A percentile compares a stretch with the other conserved stretches of the same genome.
These are phyloP conservation scores for Pardalotus punctatus DNA, from an alignment of 2,113 vertebrate species.

Conservation along the genomic window DNA sequence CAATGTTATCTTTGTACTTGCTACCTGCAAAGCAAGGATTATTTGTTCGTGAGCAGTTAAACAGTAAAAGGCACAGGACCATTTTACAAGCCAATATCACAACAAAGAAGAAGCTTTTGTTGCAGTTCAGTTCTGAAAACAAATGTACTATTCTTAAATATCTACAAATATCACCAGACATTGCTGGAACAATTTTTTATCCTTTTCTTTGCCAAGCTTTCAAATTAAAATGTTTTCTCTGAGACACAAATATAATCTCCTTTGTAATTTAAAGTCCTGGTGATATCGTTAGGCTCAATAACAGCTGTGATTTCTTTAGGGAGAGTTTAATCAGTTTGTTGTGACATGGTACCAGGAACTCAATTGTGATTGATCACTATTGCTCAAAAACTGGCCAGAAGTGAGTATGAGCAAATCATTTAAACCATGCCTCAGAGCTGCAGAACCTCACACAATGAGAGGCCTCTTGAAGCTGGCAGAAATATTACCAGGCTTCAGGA, in stretches of 20 bases:
- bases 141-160: background rate
- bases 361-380: constrained; percentile 74
- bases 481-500: background rate
- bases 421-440: constrained; percentile 16
- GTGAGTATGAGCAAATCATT: constrained; percentile 62
- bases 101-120: background rate
- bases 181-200: background rate
- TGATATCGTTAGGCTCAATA: constrained; percentile 68
- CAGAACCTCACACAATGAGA: constrained; percentile 27
- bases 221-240: constrained; percentile 36
- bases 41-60: background rate
- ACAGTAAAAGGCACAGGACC: background rate
- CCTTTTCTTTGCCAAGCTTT: background rate
- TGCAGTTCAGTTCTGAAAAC: background rate
- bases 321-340: constrained; percentile 71
- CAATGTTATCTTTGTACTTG: background rate
- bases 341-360: constrained; percentile 65
- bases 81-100: background rate
- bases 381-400: constrained; percentile 62
- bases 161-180: background rate
- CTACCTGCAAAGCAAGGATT: background rate
- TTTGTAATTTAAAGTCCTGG: constrained; percentile 49
- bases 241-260: constrained; percentile 46
- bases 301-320: constrained; percentile 73
- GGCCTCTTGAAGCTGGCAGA: background rate